phyloP scores from a whole-genome alignment of 2,797 vertebrate species.

The Natrix natrix region DNA sequence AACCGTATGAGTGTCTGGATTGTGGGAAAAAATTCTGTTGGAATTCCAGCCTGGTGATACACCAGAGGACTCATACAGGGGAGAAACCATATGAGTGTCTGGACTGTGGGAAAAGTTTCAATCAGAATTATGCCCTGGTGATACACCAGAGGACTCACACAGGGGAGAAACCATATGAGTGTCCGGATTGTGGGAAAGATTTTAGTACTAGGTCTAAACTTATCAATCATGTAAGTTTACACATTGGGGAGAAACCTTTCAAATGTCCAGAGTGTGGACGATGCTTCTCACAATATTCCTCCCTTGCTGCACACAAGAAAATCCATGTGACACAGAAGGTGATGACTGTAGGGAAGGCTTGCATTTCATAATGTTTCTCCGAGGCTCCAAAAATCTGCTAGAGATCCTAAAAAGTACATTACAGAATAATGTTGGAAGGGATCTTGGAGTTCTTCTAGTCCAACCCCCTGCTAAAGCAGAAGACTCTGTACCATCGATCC shows the following conservation, averaged over 20 bases:
- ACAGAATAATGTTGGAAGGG: background rate
- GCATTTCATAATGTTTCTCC: background rate
- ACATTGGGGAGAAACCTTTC: conserved; percentile 49
- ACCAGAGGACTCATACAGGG: background rate
- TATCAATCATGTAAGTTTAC: conserved; percentile 51
- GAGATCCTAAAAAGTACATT: background rate
- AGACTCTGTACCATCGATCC: background rate
- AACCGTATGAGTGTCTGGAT: background rate
- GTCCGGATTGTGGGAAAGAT: background rate
- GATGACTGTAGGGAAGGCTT: background rate
- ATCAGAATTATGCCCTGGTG: background rate
- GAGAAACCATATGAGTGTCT: background rate
- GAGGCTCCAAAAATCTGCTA: background rate
- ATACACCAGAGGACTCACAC: background rate
- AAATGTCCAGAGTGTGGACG: too few relatives aligned
- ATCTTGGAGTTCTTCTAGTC: background rate
- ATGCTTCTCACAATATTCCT: background rate
- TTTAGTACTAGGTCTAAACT: background rate
- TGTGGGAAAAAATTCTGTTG: background rate
- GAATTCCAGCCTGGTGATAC: background rate
- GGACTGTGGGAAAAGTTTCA: background rate
- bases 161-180: background rate
- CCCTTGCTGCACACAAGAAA: background rate
- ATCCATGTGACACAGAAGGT: background rate
- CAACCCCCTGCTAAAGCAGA: background rate